Percentiles rank a stretch among this genome's conserved stretches.
These are phyloP conservation scores for Eristalis pertinax DNA, from an alignment of 2,888 invertebrate genomes.

Conservation along the genomic window DNA sequence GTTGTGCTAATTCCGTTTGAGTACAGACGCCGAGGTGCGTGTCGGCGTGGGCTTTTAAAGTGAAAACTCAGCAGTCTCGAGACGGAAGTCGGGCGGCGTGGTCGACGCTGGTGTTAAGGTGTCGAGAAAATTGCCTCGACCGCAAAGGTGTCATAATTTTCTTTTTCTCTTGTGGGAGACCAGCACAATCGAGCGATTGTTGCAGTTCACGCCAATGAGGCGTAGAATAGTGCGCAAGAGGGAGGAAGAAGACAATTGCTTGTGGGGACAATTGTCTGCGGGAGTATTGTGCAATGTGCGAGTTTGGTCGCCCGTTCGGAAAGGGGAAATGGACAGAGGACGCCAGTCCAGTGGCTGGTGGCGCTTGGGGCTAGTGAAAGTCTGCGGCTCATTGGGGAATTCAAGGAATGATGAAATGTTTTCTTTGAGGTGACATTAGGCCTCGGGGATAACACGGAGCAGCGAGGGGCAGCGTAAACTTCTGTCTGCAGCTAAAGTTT, in stretches of 20 bases:
- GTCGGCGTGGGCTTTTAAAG: conserved; percentile 63
- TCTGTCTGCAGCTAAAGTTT: no score
- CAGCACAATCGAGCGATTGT: conserved; percentile 15
- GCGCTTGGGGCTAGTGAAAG: no score
- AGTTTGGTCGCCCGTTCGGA: not conserved
- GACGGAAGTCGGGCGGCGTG: conserved; percentile 44
- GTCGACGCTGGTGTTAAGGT: conserved; percentile 35
- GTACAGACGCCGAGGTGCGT: conserved; percentile 66
- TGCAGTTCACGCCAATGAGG: conserved; percentile 45
- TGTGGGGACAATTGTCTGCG: not conserved
- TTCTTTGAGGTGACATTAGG: no score
- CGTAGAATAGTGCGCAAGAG: conserved; percentile 32
- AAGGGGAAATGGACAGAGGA: not conserved
- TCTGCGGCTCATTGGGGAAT: no score
- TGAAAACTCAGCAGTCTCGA: conserved; percentile 29
- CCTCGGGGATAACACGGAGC: no score
- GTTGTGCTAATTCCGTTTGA: conserved; percentile 57
- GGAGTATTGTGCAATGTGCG: not conserved
- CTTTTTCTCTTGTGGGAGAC: not conserved
- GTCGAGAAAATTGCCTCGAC: conserved; percentile 46
- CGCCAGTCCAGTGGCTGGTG: no score
- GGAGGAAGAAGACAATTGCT: not conserved
- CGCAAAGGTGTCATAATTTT: conserved; percentile 68
- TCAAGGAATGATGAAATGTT: no score
- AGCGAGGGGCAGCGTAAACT: no score